Conservation (phyloP, 2,888 invertebrate species). For the Eumerus sabulonum region DNA sequence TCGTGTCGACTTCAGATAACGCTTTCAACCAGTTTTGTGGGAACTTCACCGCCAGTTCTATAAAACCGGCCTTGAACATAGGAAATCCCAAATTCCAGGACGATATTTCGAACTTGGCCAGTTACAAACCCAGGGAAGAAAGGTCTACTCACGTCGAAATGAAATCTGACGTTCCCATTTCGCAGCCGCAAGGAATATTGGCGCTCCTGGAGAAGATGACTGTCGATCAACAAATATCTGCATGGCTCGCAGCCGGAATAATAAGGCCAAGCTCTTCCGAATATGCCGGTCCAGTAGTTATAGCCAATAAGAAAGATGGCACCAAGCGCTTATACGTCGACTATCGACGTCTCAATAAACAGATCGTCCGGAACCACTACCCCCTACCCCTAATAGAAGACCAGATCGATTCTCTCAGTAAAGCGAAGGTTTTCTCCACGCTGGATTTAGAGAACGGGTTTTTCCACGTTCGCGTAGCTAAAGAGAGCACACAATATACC, state of each 20-base stretch:
- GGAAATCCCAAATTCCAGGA: too few relatives aligned
- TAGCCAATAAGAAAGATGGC: constrained; percentile 68
- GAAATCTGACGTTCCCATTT: not conserved
- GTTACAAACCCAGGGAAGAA: too few relatives aligned
- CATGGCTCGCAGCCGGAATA: constrained; percentile 10
- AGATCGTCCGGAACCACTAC: too few relatives aligned
- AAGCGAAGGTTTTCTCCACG: constrained; percentile 70
- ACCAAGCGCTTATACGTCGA: constrained; percentile 66
- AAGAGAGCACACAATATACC: constrained; percentile 68
- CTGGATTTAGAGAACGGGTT: constrained; percentile 72
- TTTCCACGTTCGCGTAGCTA: constrained; percentile 72
- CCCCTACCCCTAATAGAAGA: constrained; percentile 71
- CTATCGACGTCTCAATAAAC: constrained; percentile 55
- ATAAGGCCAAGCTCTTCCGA: constrained; percentile 56
- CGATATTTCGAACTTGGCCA: too few relatives aligned
- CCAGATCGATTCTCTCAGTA: constrained; percentile 70
- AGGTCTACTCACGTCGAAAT: not conserved
- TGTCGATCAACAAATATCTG: not conserved
- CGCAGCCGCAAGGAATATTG: not conserved
- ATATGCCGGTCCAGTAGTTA: constrained; percentile 69
- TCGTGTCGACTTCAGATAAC: too few relatives aligned
- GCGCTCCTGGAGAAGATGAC: constrained; percentile 1
- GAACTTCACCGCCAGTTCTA: too few relatives aligned
- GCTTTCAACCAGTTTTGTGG: too few relatives aligned
- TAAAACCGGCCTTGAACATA: too few relatives aligned